These are phyloP conservation scores for Glaucomys volans DNA, from an alignment of 2,113 vertebrate genomes.

Conservation along the genomic window DNA sequence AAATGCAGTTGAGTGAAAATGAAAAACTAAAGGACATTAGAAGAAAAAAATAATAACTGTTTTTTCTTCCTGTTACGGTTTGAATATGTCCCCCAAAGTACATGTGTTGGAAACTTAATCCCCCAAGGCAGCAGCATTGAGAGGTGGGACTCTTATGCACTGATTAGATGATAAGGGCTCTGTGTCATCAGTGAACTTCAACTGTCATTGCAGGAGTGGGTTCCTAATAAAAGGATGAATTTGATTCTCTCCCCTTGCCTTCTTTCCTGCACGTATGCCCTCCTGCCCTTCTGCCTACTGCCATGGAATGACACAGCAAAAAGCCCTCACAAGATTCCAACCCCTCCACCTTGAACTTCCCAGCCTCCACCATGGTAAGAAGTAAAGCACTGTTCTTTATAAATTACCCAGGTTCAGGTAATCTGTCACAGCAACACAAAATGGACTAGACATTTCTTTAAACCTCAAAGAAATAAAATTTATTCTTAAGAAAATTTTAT, in stretches of 20 bases:
- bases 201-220: background rate
- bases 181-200: background rate
- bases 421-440: background rate
- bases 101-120: background rate
- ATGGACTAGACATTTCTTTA: background rate
- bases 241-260: too few species aligned
- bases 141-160: background rate
- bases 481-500: background rate
- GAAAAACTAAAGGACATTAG: background rate
- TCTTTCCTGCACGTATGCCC: accelerated
- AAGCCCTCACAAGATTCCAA: background rate
- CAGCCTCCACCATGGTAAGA: background rate
- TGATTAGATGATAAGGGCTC: too few species aligned
- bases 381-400: background rate
- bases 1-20: background rate
- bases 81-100: background rate
- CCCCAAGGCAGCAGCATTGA: accelerated
- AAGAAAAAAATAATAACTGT: background rate
- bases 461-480: background rate
- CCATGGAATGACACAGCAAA: too few species aligned
- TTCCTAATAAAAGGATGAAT: background rate
- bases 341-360: background rate
- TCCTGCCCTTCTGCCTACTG: background rate
- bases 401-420: background rate
- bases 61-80: background rate